Evolutionary conservation across 2,888 invertebrate species (phyloP).

Genomic region (Nycteola revayana): DNA sequence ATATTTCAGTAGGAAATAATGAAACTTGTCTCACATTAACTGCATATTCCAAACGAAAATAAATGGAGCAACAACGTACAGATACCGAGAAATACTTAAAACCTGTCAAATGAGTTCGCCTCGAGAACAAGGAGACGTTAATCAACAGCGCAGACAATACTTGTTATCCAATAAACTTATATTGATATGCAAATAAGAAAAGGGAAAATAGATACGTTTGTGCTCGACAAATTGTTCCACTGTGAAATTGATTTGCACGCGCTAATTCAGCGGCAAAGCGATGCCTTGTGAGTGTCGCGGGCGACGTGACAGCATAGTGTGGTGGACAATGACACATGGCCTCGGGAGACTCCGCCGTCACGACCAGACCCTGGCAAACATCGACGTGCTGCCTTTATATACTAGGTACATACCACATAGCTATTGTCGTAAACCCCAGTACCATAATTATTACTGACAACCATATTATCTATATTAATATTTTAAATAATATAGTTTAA

Average conservation of each 20-base stretch:
- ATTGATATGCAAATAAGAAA: constrained; percentile 59
- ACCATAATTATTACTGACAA: constrained; percentile 16
- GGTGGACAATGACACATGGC: constrained; percentile 52
- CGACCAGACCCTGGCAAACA: constrained; percentile 43
- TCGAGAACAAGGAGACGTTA: constrained; percentile 27
- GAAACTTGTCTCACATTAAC: no score
- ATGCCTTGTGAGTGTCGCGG: constrained; percentile 46
- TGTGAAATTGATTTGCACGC: constrained; percentile 68
- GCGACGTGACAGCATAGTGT: constrained; percentile 61
- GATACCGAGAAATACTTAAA: constrained; percentile 7
- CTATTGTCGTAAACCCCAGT: no score
- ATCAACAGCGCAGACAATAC: constrained; percentile 29
- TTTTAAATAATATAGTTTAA: constrained; percentile 20
- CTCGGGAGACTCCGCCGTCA: constrained; percentile 55
- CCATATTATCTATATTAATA: constrained; percentile 21
- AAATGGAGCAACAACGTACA: no score
- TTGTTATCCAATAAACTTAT: constrained; percentile 32
- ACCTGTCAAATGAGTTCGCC: constrained; percentile 12
- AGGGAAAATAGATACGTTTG: constrained; percentile 56
- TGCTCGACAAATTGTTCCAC: constrained; percentile 44
- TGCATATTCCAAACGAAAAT: no score
- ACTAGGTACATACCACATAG: no score
- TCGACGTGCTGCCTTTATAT: constrained; percentile 27
- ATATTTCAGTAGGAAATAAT: no score
- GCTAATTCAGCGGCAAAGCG: constrained; percentile 52